These are phyloP conservation scores for Dufourea novaeangliae DNA, from an alignment of 1,140 invertebrate genomes.

Conservation along the genomic window DNA sequence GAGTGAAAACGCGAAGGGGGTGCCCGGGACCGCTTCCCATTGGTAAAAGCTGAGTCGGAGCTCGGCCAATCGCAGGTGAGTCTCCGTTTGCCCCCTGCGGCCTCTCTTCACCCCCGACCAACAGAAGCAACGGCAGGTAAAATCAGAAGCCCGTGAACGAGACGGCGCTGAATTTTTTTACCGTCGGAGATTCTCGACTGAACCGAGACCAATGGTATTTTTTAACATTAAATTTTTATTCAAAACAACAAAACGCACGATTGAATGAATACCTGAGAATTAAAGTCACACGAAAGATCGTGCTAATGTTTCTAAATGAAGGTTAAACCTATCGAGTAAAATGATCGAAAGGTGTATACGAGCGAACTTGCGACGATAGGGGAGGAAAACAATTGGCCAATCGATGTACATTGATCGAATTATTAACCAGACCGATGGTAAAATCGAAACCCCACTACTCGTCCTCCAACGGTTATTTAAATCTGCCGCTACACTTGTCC, in stretches of 20 bases:
- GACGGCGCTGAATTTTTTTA: slow-evolving; percentile 31
- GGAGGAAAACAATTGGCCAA: background rate
- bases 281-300: too few species aligned
- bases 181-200: background rate
- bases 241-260: too few species aligned
- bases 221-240: too few species aligned
- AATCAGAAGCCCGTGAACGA: slow-evolving; percentile 71
- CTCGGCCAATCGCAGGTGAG: slow-evolving; percentile 73
- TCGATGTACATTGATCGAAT: slow-evolving; percentile 16
- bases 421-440: slow-evolving; percentile 8
- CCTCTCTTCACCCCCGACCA: slow-evolving; percentile 66
- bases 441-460: slow-evolving; percentile 49
- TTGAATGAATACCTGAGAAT: too few species aligned
- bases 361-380: background rate
- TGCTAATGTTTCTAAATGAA: too few species aligned
- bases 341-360: background rate
- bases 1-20: slow-evolving; percentile 65
- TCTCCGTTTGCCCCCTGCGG: slow-evolving; percentile 63
- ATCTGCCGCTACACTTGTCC: slow-evolving; percentile 78
- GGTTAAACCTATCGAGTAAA: background rate
- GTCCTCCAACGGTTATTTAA: slow-evolving; percentile 81
- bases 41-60: slow-evolving; percentile 69
- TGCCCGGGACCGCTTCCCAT: slow-evolving; percentile 73
- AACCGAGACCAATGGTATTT: background rate
- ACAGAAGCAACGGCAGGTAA: slow-evolving; percentile 73